Conservation (phyloP, 2,113 vertebrate species). For the Echinops telfairi region DNA sequence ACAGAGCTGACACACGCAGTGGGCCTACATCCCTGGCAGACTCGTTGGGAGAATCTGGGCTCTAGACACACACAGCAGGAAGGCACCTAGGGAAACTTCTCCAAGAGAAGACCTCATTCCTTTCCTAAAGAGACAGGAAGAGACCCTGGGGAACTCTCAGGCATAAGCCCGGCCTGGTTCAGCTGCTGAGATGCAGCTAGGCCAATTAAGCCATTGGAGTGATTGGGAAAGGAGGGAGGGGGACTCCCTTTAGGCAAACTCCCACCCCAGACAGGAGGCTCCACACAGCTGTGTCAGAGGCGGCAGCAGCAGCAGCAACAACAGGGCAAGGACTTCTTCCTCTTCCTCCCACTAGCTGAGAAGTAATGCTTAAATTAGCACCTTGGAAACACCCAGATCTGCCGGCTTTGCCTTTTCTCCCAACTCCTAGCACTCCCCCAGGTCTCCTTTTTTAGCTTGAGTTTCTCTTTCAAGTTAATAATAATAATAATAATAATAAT, state of each 20-base stretch:
- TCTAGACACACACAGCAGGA: conserved; percentile 58
- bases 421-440: conserved; percentile 47
- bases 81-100: conserved; percentile 32
- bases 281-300: conserved; percentile 71
- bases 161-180: conserved; percentile 56
- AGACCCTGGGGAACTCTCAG: conserved; percentile 62
- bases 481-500: neutral
- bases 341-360: conserved; percentile 77
- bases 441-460: conserved; percentile 64
- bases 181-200: conserved; percentile 63
- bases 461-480: conserved; percentile 67
- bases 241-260: conserved; percentile 62
- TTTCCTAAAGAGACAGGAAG: conserved; percentile 67
- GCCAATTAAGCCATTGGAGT: conserved; percentile 72
- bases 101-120: conserved; percentile 58
- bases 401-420: conserved; percentile 53
- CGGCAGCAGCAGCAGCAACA: conserved; percentile 67
- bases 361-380: conserved; percentile 82
- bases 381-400: conserved; percentile 78
- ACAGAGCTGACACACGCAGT: conserved; percentile 47
- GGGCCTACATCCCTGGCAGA: neutral
- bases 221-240: conserved; percentile 63
- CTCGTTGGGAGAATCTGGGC: conserved; percentile 49
- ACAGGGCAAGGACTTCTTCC: conserved; percentile 71
- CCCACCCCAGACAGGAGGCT: conserved; percentile 52